These are phyloP conservation scores for Oncorhynchus keta DNA, from an alignment of 2,113 vertebrate genomes.

Conservation along the genomic window DNA sequence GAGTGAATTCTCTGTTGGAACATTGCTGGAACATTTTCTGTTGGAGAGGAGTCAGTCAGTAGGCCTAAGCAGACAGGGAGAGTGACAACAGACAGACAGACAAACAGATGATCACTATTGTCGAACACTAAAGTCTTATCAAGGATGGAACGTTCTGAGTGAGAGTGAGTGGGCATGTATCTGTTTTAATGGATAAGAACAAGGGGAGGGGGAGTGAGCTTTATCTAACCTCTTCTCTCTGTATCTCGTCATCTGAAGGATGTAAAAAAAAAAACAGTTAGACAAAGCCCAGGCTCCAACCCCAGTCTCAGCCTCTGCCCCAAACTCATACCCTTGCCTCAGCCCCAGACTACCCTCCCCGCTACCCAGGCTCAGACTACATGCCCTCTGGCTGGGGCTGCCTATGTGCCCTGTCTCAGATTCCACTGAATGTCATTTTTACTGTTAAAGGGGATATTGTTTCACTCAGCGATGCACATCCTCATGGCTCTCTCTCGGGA, in stretches of 20 bases:
- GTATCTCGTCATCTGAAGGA: conserved; percentile 7
- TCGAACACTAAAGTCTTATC: not conserved
- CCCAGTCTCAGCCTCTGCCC: not conserved
- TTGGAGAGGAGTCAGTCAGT: not conserved
- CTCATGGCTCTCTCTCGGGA: conserved; percentile 22
- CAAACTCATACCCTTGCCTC: not conserved
- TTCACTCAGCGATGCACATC: conserved; percentile 43
- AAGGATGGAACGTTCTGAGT: conserved; percentile 8
- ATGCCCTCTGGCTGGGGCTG: conserved; percentile 20
- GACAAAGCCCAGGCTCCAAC: not conserved
- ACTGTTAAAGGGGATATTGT: conserved; percentile 45
- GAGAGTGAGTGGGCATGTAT: conserved; percentile 26
- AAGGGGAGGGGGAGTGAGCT: not conserved
- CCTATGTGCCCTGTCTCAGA: conserved; percentile 19
- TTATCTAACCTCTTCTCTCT: not conserved
- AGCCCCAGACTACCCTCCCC: not conserved
- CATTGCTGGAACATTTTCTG: not conserved
- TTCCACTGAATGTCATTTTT: conserved; percentile 53
- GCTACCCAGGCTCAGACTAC: not conserved
- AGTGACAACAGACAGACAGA: not conserved
- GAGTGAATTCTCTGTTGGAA: not conserved
- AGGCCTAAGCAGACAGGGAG: conserved; percentile 15
- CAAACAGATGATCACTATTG: no score
- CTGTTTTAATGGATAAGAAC: conserved; percentile 40
- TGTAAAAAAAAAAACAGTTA: not conserved